Conservation (phyloP, 2,797 vertebrate species). For the Ammospiza maritima region DNA sequence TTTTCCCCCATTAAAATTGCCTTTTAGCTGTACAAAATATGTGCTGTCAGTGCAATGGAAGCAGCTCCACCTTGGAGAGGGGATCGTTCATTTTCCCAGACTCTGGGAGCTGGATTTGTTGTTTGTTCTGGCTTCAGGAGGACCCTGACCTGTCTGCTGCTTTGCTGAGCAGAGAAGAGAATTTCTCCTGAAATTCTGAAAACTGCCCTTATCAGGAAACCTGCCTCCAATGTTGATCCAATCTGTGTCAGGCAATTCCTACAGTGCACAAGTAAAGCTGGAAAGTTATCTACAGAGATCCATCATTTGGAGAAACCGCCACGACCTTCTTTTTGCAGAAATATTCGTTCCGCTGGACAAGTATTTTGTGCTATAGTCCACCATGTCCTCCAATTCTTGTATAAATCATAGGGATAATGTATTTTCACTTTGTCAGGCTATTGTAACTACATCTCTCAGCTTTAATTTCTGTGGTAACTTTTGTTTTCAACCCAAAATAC, state of each 20-base stretch:
- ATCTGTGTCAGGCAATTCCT: not conserved
- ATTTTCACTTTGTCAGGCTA: not conserved
- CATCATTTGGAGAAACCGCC: not conserved
- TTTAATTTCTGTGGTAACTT: conserved; percentile 27
- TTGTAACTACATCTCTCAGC: not conserved
- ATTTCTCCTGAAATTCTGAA: conserved; percentile 30
- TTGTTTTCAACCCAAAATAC: conserved; percentile 14
- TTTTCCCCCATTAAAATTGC: not conserved
- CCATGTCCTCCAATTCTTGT: not conserved
- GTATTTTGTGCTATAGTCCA: not conserved
- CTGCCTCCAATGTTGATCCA: not conserved
- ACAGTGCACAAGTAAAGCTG: not conserved
- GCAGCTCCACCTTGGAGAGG: not conserved
- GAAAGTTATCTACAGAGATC: not conserved
- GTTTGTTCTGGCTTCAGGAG: conserved; percentile 31
- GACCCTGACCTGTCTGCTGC: not conserved
- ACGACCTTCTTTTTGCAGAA: not conserved
- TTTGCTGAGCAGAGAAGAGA: not conserved
- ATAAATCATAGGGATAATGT: not conserved
- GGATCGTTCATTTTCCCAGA: conserved; percentile 6
- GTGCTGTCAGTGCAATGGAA: not conserved
- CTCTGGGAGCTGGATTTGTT: not conserved
- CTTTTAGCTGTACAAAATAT: not conserved
- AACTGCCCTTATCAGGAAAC: conserved; percentile 4
- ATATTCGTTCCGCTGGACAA: not conserved